Evolutionary conservation across 2,113 vertebrate species (phyloP).

Genomic region (Thunnus thynnus): DNA sequence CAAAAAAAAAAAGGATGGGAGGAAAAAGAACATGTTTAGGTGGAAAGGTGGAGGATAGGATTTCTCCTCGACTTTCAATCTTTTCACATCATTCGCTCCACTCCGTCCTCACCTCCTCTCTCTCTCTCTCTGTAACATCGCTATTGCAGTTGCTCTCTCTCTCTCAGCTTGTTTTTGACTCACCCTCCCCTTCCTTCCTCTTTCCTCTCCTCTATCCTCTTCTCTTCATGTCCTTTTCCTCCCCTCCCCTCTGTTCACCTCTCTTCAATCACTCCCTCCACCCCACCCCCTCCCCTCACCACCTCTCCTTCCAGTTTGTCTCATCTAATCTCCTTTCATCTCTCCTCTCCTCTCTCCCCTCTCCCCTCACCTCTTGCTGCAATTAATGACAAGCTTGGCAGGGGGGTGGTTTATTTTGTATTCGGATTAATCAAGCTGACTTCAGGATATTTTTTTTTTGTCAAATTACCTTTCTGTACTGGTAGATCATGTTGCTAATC

Average conservation of each 20-base stretch:
- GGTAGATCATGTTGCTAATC: constrained; percentile 18
- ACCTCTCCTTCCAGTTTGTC: constrained; percentile 36
- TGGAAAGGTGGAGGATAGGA: background rate
- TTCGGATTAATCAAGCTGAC: constrained; percentile 35
- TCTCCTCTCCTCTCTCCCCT: constrained; percentile 13
- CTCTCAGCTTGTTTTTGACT: constrained; percentile 5
- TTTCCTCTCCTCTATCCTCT: constrained; percentile 22
- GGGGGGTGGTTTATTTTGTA: constrained; percentile 38
- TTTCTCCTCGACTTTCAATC: background rate
- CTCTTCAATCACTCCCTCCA: constrained; percentile 24
- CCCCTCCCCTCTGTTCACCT: constrained; percentile 27
- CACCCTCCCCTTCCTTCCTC: constrained; percentile 4
- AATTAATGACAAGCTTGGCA: constrained; percentile 56
- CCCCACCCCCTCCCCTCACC: background rate
- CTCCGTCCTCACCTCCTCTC: constrained; percentile 16
- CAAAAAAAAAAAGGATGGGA: background rate
- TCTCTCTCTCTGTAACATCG: constrained; percentile 41
- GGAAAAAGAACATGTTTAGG: constrained; percentile 12
- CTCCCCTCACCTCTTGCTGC: constrained; percentile 40
- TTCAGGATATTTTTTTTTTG: constrained; percentile 54
- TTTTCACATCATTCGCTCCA: constrained; percentile 4
- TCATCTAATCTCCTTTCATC: constrained; percentile 63
- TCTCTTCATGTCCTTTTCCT: constrained; percentile 19
- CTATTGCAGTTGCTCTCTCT: constrained; percentile 39
- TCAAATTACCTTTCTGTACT: constrained; percentile 39